phyloP scores from a whole-genome alignment of 1,140 invertebrate species.

The Geopemphigus sp. region DNA sequence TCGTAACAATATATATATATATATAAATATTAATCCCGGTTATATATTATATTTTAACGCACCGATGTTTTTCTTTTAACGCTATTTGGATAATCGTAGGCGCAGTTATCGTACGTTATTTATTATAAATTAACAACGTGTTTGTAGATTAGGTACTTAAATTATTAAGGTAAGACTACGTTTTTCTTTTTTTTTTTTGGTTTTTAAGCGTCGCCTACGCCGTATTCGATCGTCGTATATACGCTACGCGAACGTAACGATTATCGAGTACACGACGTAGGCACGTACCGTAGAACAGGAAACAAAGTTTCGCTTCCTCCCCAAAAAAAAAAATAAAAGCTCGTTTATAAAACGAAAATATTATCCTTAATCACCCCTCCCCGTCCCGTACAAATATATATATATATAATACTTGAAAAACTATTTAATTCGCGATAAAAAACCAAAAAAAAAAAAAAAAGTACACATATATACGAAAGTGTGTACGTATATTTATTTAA shows the following conservation, averaged over 20 bases:
- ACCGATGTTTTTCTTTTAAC: constrained; percentile 29
- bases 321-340: not conserved
- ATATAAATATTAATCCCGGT: not conserved
- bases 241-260: not conserved
- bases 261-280: not conserved
- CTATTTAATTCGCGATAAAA: not conserved
- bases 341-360: constrained; percentile 11
- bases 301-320: no score
- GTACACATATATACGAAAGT: not conserved
- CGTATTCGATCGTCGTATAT: not conserved
- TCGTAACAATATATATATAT: constrained; percentile 9
- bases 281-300: not conserved
- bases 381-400: no score
- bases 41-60: constrained; percentile 43
- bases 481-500: not conserved
- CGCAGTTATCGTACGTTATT: not conserved
- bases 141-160: constrained; percentile 32
- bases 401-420: not conserved
- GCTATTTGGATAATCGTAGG: constrained; percentile 12
- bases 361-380: not conserved
- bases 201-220: not conserved
- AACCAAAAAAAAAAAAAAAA: no score
- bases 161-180: constrained; percentile 10
- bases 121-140: constrained; percentile 30
- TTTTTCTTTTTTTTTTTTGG: no score